Base-by-base conservation (phyloP, 2,797 vertebrate species). In the Onychomys leucogaster region DNA sequence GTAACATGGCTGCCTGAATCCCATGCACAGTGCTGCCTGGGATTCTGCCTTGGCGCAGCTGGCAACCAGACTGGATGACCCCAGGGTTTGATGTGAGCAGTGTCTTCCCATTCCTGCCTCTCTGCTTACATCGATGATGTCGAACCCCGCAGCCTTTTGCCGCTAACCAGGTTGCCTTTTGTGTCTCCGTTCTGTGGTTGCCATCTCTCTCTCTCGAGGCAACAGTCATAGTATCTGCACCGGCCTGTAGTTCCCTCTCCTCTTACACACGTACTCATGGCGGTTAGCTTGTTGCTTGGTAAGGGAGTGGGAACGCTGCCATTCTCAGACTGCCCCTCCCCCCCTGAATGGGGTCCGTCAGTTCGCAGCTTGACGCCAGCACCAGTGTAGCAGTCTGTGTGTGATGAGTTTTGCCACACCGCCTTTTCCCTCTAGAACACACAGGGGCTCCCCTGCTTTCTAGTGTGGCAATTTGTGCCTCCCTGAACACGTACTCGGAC, bases 1-100 rank as follows among this genome's bases (percentile, higher is more conserved):
- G 34, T 75, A 5, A 0, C 0, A 0, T 19, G 2, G 4, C 23
- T 13, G 6, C 65, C 14, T 3, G 4, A 61, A 65, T 11, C 23
- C 4, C 63, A 52, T 19, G 57, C 11, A 9, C 41, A 0, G 17
- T 9, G 14, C 83, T 29, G 27, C 43, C 23, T 19, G 34, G 12
- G 12, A 41, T 9, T 91, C 71, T n/a, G 21, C n/a, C 3, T 13
- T 76, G 6, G 17, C 21, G 25, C 6, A 65, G 73, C 92, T 69
- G 67, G 37, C 46, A 43, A 37, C 37, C 19, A 23, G 80, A 61
- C 34, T 10, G 43, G 73, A 3, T 12, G 37, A 29, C 21, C 46
- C 12, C 12, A 10, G 10, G 14, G 57, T 77, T 80, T 63, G 13
- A 27, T 0, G 0, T 16, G 9, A 71, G 19, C 84, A 23, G 11